A percentile compares a stretch with the other conserved stretches of the same genome.
Evolutionary conservation across 30 jellyfish, hydroid and myxozoan genomes (phyloP).

Genomic region (Catostylus mosaicus): DNA sequence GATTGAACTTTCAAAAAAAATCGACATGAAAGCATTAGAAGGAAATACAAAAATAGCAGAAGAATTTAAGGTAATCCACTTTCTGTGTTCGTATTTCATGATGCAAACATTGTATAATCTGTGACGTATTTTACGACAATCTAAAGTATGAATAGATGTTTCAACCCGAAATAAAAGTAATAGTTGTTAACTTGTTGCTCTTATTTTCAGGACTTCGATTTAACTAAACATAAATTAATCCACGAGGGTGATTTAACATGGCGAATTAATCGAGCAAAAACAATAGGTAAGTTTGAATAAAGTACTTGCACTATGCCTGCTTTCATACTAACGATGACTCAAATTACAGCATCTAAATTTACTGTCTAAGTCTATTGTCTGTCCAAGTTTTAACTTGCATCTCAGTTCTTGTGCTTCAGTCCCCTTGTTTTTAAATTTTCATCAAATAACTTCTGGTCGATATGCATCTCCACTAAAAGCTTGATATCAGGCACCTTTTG

Average conservation of each 20-base stretch:
- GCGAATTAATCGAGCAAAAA: constrained; percentile 82
- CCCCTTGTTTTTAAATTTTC: no score
- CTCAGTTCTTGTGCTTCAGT: no score
- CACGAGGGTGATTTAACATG: constrained; percentile 89
- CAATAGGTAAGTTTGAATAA: constrained; percentile 72
- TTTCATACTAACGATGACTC: no score
- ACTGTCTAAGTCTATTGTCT: no score
- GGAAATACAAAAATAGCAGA: constrained; percentile 70
- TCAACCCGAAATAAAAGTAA: no score
- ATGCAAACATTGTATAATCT: background rate
- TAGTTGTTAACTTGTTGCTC: background rate
- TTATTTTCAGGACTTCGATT: constrained; percentile 79
- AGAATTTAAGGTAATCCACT: constrained; percentile 59
- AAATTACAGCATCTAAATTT: no score
- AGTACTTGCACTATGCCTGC: no score
- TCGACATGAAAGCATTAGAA: constrained; percentile 81
- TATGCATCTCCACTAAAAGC: no score
- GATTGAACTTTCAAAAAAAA: constrained; percentile 83
- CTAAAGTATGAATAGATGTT: no score
- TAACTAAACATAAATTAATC: constrained; percentile 76
- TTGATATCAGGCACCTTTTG: no score
- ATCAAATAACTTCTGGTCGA: no score
- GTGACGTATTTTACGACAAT: background rate
- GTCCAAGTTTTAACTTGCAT: no score
- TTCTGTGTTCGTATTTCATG: background rate